These are phyloP conservation scores for Pristionchus maxplancki DNA, from an alignment of 2,888 invertebrate species.

Conservation along the genomic window DNA sequence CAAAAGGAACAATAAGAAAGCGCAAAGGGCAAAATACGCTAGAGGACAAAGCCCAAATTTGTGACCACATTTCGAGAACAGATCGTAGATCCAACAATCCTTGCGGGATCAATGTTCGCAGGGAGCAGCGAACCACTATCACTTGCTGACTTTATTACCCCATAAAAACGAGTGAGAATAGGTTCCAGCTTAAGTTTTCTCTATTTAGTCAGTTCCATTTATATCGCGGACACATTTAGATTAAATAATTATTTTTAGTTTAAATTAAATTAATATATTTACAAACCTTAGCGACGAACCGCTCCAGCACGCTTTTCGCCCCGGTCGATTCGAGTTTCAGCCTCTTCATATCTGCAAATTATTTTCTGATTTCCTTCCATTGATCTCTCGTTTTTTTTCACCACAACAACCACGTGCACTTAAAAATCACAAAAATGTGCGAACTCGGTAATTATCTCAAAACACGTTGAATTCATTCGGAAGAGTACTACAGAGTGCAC, in stretches of 20 bases:
- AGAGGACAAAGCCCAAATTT: too few relatives aligned
- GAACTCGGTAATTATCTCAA: background rate
- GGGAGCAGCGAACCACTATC: background rate
- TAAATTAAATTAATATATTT: background rate
- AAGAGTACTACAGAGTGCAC: background rate
- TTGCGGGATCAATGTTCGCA: background rate
- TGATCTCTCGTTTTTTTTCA: background rate
- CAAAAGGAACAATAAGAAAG: too few relatives aligned
- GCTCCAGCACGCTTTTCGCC: background rate
- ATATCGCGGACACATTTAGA: background rate
- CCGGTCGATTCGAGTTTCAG: constrained; percentile 15
- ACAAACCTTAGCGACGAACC: background rate
- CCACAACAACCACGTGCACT: constrained; percentile 19
- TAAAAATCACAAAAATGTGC: constrained; percentile 8
- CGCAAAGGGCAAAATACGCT: too few relatives aligned
- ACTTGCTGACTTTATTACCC: background rate
- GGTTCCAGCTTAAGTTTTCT: background rate
- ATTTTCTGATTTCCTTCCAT: background rate
- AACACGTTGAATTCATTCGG: background rate
- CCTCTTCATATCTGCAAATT: constrained; percentile 18
- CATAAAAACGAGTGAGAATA: background rate
- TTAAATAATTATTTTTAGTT: background rate
- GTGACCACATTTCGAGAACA: background rate
- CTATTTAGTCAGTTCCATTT: too few relatives aligned
- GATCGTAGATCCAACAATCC: background rate